A percentile compares a stretch with the other conserved stretches of the same genome.
Evolutionary conservation across 2,888 invertebrate species (phyloP).

Genomic region (Philopedon plagiatum): DNA sequence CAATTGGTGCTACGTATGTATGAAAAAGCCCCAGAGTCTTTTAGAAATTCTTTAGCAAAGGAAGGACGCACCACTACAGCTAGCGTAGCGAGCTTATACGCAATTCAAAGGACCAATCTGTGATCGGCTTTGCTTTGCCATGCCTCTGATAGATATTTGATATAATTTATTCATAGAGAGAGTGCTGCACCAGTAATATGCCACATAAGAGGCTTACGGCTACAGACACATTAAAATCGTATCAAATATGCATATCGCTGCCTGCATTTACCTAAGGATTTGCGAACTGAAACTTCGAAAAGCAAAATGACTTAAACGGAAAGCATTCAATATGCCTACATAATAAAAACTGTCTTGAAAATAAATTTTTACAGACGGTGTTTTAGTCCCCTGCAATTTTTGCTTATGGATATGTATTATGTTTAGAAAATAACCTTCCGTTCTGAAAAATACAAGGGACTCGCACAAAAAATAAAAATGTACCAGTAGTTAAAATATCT

Average conservation of each 20-base stretch:
- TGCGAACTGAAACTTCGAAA: slow-evolving; percentile 44
- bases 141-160: slow-evolving; percentile 80
- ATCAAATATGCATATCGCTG: slow-evolving; percentile 70
- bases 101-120: slow-evolving; percentile 53
- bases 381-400: too few species aligned
- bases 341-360: slow-evolving; percentile 1
- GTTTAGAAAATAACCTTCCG: too few species aligned
- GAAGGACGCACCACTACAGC: slow-evolving; percentile 13
- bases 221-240: slow-evolving; percentile 70
- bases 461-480: too few species aligned
- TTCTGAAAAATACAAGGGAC: too few species aligned
- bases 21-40: too few species aligned
- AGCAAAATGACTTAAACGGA: slow-evolving; percentile 38
- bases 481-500: too few species aligned
- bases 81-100: slow-evolving; percentile 29
- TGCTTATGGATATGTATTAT: too few species aligned
- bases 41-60: slow-evolving; percentile 26
- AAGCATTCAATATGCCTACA: slow-evolving; percentile 18
- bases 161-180: slow-evolving; percentile 80
- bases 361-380: not conserved
- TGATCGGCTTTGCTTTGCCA: slow-evolving; percentile 65
- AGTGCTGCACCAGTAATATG: slow-evolving; percentile 69
- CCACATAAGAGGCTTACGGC: slow-evolving; percentile 69
- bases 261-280: slow-evolving; percentile 66
- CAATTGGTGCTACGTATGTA: too few species aligned